Base-by-base conservation (phyloP, 2,888 invertebrate species). In the Argyra leucocephala region DNA sequence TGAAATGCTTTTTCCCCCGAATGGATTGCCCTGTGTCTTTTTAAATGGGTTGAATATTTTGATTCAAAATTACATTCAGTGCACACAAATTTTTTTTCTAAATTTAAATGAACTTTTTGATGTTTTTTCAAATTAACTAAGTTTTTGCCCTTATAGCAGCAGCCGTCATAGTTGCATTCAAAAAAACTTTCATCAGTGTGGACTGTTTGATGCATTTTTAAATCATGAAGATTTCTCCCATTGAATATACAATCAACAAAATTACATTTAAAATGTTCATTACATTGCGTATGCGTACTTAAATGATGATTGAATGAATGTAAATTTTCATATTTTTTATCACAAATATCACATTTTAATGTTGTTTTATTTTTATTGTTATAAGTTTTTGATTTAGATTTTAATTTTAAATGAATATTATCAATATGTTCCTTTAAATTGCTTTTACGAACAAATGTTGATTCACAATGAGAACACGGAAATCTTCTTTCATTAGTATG, bases 1-100 rank as follows among this genome's bases (percentile, higher is more conserved):
- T 83, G 83, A 79, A 90, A 94, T 0, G 95, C 93, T 76, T 91
- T 93, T 37, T 86, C 83, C 4, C 91, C 91, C 5, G 87, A 88
- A 76, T 95, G 94, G 24, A 88, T 83, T 5, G 89, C 83, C 75
- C 88, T 81, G 76, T 96, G 96, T 62, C 93, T 84, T 73, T 86
- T 88, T 71, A 96, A 79, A 75, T 91, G 89, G 26, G 86, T 84
- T 9, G 84, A 80, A 68, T 86, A 82, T 70, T 86, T 84, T 21
- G 87, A 84, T 69, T 83, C 83, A 77, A 91, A 94, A 2, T 82
- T 74, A 73, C 95, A 95, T 48, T 15, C 48, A 60, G n/a, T 24
- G 15, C 61, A 61, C 10, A 1, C 2, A 31, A 26, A 61, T 21
- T 61, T 24, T 31, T 61, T 61, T 58, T 58, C 22, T 22, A 48